Conservation (phyloP, 2,797 vertebrate species). For the Pteronotus mesoamericanus region DNA sequence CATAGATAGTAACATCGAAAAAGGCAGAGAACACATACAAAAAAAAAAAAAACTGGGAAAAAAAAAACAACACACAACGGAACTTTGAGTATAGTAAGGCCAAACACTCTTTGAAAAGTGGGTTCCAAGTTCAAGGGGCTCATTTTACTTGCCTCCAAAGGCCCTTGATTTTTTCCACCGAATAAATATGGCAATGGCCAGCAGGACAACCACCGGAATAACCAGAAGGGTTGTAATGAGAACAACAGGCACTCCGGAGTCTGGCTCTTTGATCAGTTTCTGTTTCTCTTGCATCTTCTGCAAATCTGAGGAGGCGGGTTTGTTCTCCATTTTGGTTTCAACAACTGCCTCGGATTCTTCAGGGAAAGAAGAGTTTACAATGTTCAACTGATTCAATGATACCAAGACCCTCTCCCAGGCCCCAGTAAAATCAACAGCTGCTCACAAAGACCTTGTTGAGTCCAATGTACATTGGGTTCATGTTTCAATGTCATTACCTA, state of each 20-base stretch:
- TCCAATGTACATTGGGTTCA: not conserved
- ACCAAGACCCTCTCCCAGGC: slow-evolving; percentile 22
- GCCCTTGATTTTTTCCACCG: slow-evolving; percentile 91
- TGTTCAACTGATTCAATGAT: slow-evolving; percentile 63
- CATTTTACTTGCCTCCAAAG: slow-evolving; percentile 84
- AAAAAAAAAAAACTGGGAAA: slow-evolving; percentile 2
- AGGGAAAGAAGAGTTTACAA: slow-evolving; percentile 78
- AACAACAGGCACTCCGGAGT: slow-evolving; percentile 85
- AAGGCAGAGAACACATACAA: not conserved
- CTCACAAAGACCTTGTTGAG: not conserved
- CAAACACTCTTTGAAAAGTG: slow-evolving; percentile 55
- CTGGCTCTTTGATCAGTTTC: slow-evolving; percentile 74
- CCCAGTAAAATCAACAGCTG: not conserved
- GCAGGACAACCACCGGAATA: slow-evolving; percentile 88
- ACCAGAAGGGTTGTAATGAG: slow-evolving; percentile 92
- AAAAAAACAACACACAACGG: slow-evolving; percentile 39
- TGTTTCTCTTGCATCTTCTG: slow-evolving; percentile 83
- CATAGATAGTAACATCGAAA: slow-evolving; percentile 40
- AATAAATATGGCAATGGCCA: slow-evolving; percentile 89
- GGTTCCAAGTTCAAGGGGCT: slow-evolving; percentile 61
- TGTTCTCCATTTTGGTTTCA: slow-evolving; percentile 86
- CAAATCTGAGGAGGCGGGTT: slow-evolving; percentile 78
- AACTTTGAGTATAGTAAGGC: slow-evolving; percentile 41
- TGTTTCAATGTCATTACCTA: not conserved
- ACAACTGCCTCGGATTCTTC: slow-evolving; percentile 89